Evolutionary conservation across 53 echinoderm and acorn worm species (phyloP), one percentile per base, ranked within the genome.

Genomic region (Holothuria leucospilota): DNA sequence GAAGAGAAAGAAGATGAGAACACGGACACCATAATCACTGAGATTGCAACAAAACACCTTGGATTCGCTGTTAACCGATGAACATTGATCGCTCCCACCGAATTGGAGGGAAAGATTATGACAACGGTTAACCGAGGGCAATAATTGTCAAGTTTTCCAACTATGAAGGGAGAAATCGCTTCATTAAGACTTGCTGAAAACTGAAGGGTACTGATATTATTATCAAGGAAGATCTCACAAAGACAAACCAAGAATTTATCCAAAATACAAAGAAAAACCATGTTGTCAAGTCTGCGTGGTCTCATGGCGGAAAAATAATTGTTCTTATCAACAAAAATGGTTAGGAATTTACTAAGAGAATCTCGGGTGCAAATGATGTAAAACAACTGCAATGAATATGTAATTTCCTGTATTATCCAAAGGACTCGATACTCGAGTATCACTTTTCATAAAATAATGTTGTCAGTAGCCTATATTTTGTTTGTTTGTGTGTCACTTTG

Each of bases 321-420:
- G 68, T 29, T 13, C 25, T 68, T 5, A 68, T 24, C 24, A 68
- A 68, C 68, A 68, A 68, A n/a, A 68, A 28, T 68, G 68, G 68
- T 21, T 21, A 26, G 68, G 20, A 21, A n/a, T 68, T 0, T 23
- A 68, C 68, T 5, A 20, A 67, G 68, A 18, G 29, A 68, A 68
- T 68, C 68, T 23, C 13, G 23, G 68, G 68, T 23, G 13, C 24
- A 20, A 68, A 28, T 0, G 29, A 68, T 13, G 27, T 68, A 5
- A 20, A 68, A 29, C 20, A 23, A 68, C 68, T 68, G 20, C 29
- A n/a, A 5, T 68, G 25, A 20, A 61, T 2, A 61, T 61, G 21
- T 1, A 20, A 61, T 16, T 20, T 61, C n/a, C n/a, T n/a, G n/a
- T n/a, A n/a, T n/a, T n/a, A n/a, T n/a, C n/a, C n/a, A n/a, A n/a